Conservation (phyloP, 2,797 vertebrate genomes). For the Setipinna tenuifilis region DNA sequence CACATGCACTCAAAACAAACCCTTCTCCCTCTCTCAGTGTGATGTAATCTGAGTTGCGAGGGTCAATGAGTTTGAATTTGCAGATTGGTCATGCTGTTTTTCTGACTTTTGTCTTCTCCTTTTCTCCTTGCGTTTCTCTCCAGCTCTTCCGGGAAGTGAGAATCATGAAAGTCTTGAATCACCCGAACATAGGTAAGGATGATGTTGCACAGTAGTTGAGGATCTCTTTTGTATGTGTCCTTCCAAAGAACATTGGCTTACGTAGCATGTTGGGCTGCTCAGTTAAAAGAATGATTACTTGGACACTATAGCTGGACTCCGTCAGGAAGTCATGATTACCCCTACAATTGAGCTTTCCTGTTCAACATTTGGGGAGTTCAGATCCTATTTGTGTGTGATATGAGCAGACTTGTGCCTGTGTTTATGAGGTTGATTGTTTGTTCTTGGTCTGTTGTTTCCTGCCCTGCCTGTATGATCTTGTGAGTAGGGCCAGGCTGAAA, state of each 20-base stretch:
- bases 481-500: conserved; percentile 15
- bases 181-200: conserved; percentile 93
- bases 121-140: conserved; percentile 32
- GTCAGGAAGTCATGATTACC: conserved; percentile 18
- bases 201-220: neutral
- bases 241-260: neutral
- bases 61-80: neutral
- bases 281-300: neutral
- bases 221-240: neutral
- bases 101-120: neutral
- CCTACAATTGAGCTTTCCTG: neutral
- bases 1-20: neutral
- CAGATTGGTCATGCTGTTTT: neutral
- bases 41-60: neutral
- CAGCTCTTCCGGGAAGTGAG: conserved; percentile 95
- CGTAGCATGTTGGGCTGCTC: neutral
- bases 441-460: neutral
- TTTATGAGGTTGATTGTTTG: neutral
- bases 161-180: conserved; percentile 96
- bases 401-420: neutral
- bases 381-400: neutral
- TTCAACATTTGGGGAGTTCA: neutral
- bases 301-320: neutral
- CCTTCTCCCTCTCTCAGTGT: neutral
- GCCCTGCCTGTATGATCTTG: neutral